Conservation (phyloP, 2,113 vertebrate genomes). For the Oreochromis tanganicae region DNA sequence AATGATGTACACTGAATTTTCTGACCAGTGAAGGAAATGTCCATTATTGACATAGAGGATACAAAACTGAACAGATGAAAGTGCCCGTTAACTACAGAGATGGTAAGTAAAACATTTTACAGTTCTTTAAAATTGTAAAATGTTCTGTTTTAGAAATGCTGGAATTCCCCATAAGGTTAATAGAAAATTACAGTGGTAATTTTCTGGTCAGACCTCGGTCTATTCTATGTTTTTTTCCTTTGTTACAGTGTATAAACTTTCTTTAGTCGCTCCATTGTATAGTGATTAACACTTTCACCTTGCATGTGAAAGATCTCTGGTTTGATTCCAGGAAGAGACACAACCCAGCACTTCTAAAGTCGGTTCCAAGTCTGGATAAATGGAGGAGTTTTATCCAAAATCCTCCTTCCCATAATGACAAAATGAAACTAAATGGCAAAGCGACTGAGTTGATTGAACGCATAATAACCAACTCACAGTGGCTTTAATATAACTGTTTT, state of each 20-base stretch:
- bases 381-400: neutral
- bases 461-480: neutral
- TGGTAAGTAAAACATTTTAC: neutral
- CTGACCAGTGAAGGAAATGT: neutral
- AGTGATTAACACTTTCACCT: neutral
- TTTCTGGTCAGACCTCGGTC: neutral
- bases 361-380: neutral
- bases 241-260: neutral
- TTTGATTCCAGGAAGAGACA: neutral
- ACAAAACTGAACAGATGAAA: neutral
- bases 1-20: neutral
- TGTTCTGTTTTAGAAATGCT: neutral
- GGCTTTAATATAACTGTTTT: neutral
- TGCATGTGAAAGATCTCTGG: neutral
- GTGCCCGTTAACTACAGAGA: neutral
- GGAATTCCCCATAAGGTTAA: neutral
- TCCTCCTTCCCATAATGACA: neutral
- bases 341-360: neutral
- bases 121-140: neutral
- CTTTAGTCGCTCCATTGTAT: rapidly evolving
- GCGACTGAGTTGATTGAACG: neutral
- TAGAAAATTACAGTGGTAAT: rapidly evolving
- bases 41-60: neutral
- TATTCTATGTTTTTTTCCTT: neutral
- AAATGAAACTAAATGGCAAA: neutral